These are phyloP conservation scores for Scelioninae gen. 2 DNA, from an alignment of 2,888 invertebrate genomes.

Conservation along the genomic window DNA sequence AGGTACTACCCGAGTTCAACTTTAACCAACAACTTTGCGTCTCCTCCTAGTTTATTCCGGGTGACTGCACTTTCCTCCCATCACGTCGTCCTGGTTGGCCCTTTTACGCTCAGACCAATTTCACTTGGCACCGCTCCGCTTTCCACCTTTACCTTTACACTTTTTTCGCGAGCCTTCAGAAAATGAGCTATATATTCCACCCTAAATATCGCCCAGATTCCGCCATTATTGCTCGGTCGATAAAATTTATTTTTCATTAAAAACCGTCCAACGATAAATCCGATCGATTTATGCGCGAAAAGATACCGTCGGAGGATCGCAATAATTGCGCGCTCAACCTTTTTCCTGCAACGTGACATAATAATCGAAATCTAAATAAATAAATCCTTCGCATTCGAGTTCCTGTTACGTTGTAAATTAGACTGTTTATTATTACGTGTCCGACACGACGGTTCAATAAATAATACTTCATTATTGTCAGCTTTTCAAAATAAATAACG, in stretches of 20 bases:
- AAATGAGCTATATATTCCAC: conserved; percentile 51
- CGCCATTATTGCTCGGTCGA: conserved; percentile 20
- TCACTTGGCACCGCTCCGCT: conserved; percentile 66
- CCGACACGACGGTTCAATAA: conserved; percentile 41
- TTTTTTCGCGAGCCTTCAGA: conserved; percentile 55
- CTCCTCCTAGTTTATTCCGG: conserved; percentile 75
- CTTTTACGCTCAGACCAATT: conserved; percentile 68
- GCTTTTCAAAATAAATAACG: conserved; percentile 32
- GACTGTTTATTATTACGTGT: conserved; percentile 36
- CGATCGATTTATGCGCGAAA: conserved; percentile 16
- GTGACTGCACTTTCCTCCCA: conserved; percentile 74
- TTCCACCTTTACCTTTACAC: conserved; percentile 60
- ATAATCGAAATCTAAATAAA: too few relatives aligned
- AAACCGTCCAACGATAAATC: conserved; percentile 12
- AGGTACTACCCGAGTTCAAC: conserved; percentile 66
- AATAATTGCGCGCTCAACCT: conserved; percentile 18
- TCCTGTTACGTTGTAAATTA: conserved; percentile 31
- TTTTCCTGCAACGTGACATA: conserved; percentile 30
- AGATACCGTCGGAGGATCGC: neutral
- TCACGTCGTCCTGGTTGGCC: conserved; percentile 66
- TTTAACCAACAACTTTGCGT: conserved; percentile 74
- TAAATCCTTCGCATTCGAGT: conserved; percentile 12
- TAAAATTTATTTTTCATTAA: conserved; percentile 36
- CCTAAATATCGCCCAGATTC: conserved; percentile 41
- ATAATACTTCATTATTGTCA: conserved; percentile 39